phyloP scores from a whole-genome alignment of 2,888 invertebrate species.

The Salpingus planirostris region DNA sequence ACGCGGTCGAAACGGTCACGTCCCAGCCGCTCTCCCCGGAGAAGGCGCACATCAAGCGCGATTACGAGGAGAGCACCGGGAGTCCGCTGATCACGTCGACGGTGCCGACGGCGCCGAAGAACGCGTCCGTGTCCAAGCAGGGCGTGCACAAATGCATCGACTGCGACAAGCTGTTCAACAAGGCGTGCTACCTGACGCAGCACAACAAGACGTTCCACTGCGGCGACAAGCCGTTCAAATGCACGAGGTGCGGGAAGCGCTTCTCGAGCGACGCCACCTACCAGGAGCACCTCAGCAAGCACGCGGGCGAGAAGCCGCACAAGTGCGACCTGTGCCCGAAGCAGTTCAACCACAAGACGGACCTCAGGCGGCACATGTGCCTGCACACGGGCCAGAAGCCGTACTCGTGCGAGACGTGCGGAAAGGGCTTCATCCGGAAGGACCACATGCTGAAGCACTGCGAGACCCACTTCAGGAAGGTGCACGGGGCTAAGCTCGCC shows the following conservation, averaged over 20 bases:
- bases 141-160: constrained; percentile 60
- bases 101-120: constrained; percentile 16
- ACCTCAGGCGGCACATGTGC: constrained; percentile 77
- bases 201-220: constrained; percentile 85
- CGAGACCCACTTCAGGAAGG: constrained; percentile 66
- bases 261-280: constrained; percentile 65
- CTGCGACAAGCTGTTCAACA: constrained; percentile 78
- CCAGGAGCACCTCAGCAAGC: constrained; percentile 66
- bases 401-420: constrained; percentile 70
- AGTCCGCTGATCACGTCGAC: constrained; percentile 35
- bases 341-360: constrained; percentile 86
- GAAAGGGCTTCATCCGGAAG: constrained; percentile 81
- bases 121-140: constrained; percentile 5
- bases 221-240: constrained; percentile 79
- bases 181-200: constrained; percentile 80
- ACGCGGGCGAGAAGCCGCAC: constrained; percentile 75
- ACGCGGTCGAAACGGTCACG: not conserved
- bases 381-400: constrained; percentile 81
- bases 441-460: constrained; percentile 86
- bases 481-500: constrained; percentile 18
- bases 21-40: constrained; percentile 28
- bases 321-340: constrained; percentile 80
- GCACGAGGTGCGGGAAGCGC: constrained; percentile 76
- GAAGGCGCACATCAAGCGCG: constrained; percentile 33
- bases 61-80: constrained; percentile 29